phyloP scores from a whole-genome alignment of 2,113 vertebrate genomes.

The Lasiurus cinereus region DNA sequence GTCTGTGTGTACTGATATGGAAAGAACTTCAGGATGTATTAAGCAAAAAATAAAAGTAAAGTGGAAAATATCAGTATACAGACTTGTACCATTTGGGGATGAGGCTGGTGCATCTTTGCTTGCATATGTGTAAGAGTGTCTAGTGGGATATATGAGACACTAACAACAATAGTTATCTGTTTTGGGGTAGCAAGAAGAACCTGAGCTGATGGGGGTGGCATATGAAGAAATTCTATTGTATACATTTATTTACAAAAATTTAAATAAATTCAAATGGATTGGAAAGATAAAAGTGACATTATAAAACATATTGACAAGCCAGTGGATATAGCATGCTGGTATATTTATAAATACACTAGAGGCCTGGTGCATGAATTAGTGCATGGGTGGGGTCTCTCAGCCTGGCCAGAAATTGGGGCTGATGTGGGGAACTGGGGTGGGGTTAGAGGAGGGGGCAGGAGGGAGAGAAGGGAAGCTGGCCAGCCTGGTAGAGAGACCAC shows the following conservation, averaged over 20 bases:
- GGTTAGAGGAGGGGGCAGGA: no score
- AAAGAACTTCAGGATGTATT: neutral
- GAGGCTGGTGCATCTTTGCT: neutral
- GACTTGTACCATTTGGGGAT: neutral
- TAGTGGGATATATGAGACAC: neutral
- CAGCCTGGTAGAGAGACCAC: no score
- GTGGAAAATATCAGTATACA: neutral
- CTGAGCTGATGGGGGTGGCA: neutral
- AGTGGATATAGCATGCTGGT: neutral
- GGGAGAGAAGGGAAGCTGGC: no score
- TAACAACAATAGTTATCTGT: neutral
- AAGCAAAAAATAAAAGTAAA: neutral
- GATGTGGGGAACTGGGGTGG: no score
- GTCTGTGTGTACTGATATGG: neutral
- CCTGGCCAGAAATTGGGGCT: no score
- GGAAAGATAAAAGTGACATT: slow-evolving; percentile 23
- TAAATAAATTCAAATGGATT: neutral
- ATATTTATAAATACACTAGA: neutral
- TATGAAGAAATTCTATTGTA: neutral
- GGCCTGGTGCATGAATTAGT: no score
- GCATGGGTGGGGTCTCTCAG: no score
- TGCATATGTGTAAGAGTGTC: neutral
- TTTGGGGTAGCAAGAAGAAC: neutral
- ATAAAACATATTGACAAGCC: neutral
- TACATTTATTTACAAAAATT: slow-evolving; percentile 28